Conservation (phyloP, 2,888 invertebrate genomes). For the Petrophora chlorosata region DNA sequence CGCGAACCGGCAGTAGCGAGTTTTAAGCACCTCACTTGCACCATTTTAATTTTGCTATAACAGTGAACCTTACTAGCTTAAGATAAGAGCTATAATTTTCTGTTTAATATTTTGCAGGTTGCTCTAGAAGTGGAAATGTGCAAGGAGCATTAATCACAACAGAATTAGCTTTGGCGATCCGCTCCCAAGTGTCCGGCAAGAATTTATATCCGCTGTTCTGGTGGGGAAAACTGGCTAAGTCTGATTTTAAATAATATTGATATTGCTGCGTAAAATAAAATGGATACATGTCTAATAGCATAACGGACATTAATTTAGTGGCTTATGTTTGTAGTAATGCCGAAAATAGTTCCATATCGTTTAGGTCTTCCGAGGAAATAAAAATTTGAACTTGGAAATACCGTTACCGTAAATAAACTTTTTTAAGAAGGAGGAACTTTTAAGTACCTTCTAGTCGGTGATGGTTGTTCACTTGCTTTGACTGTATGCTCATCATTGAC, state of each 20-base stretch:
- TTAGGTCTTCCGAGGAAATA: too few species aligned
- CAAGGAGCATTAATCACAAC: conserved; percentile 81
- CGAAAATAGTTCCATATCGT: too few species aligned
- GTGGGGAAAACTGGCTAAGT: conserved; percentile 43
- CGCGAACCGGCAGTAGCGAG: conserved; percentile 74
- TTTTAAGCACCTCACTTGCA: conserved; percentile 59
- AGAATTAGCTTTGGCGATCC: conserved; percentile 83
- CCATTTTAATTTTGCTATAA: conserved; percentile 35
- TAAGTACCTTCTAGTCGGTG: too few species aligned
- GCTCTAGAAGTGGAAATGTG: conserved; percentile 63
- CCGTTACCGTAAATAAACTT: too few species aligned
- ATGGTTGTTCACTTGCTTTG: too few species aligned
- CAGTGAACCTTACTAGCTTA: conserved; percentile 28
- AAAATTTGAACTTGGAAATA: too few species aligned
- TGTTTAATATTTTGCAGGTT: conserved; percentile 15
- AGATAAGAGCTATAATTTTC: conserved; percentile 46
- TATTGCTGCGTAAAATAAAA: too few species aligned
- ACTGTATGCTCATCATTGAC: too few species aligned
- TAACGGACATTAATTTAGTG: too few species aligned
- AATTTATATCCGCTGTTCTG: conserved; percentile 67
- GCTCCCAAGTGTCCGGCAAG: conserved; percentile 74
- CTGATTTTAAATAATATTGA: conserved; percentile 28
- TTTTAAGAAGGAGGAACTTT: too few species aligned
- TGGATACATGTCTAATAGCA: too few species aligned
- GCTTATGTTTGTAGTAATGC: too few species aligned